Evolutionary conservation across 2,888 invertebrate species (phyloP).

Genomic region (Netelia melanura): DNA sequence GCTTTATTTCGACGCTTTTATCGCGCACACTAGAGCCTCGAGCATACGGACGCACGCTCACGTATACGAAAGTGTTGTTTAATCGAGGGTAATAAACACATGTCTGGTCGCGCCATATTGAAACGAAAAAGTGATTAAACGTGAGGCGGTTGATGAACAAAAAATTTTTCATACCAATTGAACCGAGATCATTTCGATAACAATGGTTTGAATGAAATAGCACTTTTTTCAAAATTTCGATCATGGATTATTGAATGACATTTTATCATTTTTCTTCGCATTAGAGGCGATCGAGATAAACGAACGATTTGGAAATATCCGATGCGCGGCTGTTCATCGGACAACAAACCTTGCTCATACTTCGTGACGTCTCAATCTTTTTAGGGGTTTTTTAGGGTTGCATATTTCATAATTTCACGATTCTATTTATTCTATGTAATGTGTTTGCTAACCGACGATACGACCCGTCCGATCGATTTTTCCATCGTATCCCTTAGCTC

Average conservation of each 20-base stretch:
- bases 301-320: not conserved
- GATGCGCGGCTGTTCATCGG: not conserved
- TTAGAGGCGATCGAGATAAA: not conserved
- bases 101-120: constrained; percentile 29
- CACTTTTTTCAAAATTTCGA: constrained; percentile 11
- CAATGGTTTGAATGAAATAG: not conserved
- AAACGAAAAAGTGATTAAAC: constrained; percentile 54
- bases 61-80: constrained; percentile 38
- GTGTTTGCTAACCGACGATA: not conserved
- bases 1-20: constrained; percentile 30
- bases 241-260: not conserved
- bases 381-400: not conserved
- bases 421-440: not conserved
- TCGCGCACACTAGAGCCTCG: not conserved
- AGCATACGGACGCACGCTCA: not conserved
- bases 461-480: constrained; percentile 19
- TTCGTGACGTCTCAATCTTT: too few species aligned
- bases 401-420: not conserved
- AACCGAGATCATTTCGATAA: constrained; percentile 28
- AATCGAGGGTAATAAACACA: constrained; percentile 52
- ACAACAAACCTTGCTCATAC: not conserved
- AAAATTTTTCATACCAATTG: constrained; percentile 18
- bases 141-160: constrained; percentile 25
- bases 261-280: not conserved
- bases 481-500: not conserved